These are phyloP conservation scores for Xylocopa sonorina DNA, from an alignment of 1,140 invertebrate species.

Conservation along the genomic window DNA sequence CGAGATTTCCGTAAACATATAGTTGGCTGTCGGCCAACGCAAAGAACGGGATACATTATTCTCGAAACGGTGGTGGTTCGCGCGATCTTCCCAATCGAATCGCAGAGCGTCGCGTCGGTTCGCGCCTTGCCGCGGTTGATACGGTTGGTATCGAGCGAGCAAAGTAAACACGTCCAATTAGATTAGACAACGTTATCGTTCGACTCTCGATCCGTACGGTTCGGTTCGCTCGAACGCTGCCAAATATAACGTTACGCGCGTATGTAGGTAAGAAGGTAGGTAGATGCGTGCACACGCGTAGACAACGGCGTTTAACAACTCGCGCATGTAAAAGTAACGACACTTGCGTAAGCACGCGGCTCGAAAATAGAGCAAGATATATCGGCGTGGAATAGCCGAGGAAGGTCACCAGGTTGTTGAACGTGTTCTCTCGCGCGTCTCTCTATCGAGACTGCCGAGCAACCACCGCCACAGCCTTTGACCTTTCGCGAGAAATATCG, in stretches of 20 bases:
- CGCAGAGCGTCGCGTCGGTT: too few relatives aligned
- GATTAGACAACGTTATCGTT: too few relatives aligned
- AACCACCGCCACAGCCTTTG: neutral
- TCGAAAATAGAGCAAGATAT: constrained; percentile 47
- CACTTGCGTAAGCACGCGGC: constrained; percentile 51
- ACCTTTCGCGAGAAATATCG: constrained; percentile 15
- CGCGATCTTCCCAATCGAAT: too few relatives aligned
- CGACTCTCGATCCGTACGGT: neutral
- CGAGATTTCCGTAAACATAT: constrained; percentile 70
- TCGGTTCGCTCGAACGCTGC: neutral
- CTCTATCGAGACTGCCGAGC: neutral
- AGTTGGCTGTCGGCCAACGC: constrained; percentile 60
- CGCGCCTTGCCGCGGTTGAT: too few relatives aligned
- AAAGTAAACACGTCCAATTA: too few relatives aligned
- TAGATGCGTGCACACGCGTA: too few relatives aligned
- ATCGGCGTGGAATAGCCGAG: constrained; percentile 34
- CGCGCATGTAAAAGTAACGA: constrained; percentile 5
- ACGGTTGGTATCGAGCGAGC: too few relatives aligned
- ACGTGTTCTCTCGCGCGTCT: too few relatives aligned
- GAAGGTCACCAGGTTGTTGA: constrained; percentile 63
- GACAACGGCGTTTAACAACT: neutral
- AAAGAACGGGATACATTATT: constrained; percentile 54
- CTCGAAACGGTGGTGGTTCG: constrained; percentile 46
- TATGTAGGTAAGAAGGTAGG: too few relatives aligned
- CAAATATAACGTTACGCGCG: neutral